These are phyloP conservation scores for Nebria brevicollis DNA, from an alignment of 2,888 invertebrate species.

Conservation along the genomic window DNA sequence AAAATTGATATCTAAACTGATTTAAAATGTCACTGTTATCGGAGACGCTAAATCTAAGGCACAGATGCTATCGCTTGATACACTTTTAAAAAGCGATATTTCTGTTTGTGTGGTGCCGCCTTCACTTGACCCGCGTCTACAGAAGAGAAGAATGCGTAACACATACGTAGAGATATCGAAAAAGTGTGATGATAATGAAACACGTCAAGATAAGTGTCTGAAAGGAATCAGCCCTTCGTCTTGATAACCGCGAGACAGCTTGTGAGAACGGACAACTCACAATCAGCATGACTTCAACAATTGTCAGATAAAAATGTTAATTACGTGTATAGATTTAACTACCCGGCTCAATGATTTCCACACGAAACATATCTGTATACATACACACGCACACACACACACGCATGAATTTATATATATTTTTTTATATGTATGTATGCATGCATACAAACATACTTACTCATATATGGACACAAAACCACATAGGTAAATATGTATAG, in stretches of 20 bases:
- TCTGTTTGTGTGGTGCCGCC: not conserved
- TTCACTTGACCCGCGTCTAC: conserved; percentile 12
- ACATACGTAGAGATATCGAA: conserved; percentile 3
- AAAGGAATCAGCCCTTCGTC: conserved; percentile 32
- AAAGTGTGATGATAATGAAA: conserved; percentile 33
- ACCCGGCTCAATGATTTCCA: conserved; percentile 54
- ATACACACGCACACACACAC: not conserved
- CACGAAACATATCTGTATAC: not conserved
- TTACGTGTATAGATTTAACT: conserved; percentile 60
- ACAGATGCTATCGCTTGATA: not conserved
- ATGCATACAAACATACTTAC: no score
- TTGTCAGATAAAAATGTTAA: conserved; percentile 59
- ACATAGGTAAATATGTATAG: no score
- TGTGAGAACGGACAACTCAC: conserved; percentile 38
- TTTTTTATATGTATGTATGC: no score
- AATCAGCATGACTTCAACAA: conserved; percentile 57
- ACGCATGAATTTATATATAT: not conserved
- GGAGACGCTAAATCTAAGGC: not conserved
- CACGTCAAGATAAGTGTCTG: conserved; percentile 34
- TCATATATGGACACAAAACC: no score
- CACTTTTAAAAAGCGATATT: not conserved
- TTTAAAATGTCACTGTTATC: not conserved
- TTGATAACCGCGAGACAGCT: not conserved
- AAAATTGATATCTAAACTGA: not conserved
- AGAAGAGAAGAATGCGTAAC: conserved; percentile 1